Conservation (phyloP, 1,140 invertebrate genomes). For the Cotesia typhae region DNA sequence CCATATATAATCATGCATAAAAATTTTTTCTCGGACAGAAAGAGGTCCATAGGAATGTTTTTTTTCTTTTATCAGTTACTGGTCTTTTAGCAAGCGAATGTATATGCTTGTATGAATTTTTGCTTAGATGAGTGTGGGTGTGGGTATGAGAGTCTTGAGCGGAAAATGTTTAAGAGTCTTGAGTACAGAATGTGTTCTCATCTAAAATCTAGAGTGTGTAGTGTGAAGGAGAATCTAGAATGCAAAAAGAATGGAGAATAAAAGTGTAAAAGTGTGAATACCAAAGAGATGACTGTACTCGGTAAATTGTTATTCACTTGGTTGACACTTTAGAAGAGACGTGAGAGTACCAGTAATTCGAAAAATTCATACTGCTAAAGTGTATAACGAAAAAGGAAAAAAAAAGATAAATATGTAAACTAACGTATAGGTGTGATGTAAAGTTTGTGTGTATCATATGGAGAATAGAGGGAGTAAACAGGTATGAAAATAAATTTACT, state of each 20-base stretch:
- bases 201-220: neutral
- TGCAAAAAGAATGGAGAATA: neutral
- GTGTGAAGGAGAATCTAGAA: neutral
- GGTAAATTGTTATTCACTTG: constrained; percentile 1
- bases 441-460: neutral
- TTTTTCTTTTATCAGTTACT: too few species aligned
- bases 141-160: too few species aligned
- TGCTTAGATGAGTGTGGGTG: too few species aligned
- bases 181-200: too few species aligned
- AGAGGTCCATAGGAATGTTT: too few species aligned
- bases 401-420: neutral
- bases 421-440: constrained; percentile 17
- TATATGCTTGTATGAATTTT: too few species aligned
- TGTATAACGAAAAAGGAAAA: neutral
- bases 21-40: too few species aligned
- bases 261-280: constrained; percentile 1
- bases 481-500: constrained; percentile 16
- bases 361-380: constrained; percentile 18
- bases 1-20: too few species aligned
- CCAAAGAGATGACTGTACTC: neutral
- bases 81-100: too few species aligned
- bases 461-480: constrained; percentile 17
- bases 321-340: constrained; percentile 5
- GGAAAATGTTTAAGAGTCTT: too few species aligned
- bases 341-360: constrained; percentile 9